Percentiles rank a stretch among this genome's conserved stretches.
phyloP scores from a whole-genome alignment of 2,888 invertebrate genomes.

The Drosophila prostipennis region DNA sequence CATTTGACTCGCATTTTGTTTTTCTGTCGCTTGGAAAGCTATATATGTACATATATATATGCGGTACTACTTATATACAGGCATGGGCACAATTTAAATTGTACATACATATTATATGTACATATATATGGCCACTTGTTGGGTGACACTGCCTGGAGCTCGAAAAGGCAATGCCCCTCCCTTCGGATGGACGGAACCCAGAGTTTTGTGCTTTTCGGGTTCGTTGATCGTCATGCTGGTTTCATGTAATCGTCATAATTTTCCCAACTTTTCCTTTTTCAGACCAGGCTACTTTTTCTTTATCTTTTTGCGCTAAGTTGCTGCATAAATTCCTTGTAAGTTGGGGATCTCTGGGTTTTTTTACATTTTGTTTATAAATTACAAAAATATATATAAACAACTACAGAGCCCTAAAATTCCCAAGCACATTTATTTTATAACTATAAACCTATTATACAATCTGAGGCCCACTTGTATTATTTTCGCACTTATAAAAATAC shows the following conservation, averaged over 20 bases:
- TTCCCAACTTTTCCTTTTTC: conserved; percentile 24
- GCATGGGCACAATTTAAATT: conserved; percentile 26
- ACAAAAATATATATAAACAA: too few species aligned
- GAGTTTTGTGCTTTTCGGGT: conserved; percentile 57
- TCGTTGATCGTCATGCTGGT: conserved; percentile 79
- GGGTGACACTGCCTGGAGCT: conserved; percentile 41
- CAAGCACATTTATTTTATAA: too few species aligned
- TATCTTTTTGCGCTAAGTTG: not conserved
- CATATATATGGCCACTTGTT: conserved; percentile 58
- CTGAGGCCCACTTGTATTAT: too few species aligned
- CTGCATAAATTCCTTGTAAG: not conserved
- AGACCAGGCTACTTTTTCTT: conserved; percentile 2
- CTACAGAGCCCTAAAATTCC: too few species aligned
- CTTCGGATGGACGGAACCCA: conserved; percentile 24
- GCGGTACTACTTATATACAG: conserved; percentile 6
- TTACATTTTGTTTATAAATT: not conserved
- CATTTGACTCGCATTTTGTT: conserved; percentile 46
- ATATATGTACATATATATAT: not conserved
- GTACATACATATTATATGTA: not conserved
- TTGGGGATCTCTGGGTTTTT: not conserved
- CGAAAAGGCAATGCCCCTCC: conserved; percentile 13
- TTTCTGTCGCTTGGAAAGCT: conserved; percentile 21
- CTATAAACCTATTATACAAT: too few species aligned
- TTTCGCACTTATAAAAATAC: too few species aligned
- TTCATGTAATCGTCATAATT: conserved; percentile 70